Conservation (phyloP, 2,797 vertebrate genomes). For the Falco biarmicus region DNA sequence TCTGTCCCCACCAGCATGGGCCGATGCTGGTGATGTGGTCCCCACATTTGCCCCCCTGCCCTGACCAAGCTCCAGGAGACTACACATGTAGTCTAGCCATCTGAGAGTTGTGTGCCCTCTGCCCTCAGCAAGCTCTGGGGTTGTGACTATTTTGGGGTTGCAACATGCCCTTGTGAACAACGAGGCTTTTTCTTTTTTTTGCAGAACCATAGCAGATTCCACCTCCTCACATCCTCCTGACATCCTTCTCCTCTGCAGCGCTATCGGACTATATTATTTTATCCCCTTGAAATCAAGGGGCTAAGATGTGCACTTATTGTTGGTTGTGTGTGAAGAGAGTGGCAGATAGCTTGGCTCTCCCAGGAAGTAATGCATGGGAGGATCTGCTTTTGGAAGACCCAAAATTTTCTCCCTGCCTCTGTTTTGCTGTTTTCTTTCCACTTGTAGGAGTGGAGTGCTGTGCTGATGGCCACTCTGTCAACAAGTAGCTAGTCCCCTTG, state of each 20-base stretch:
- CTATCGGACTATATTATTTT: fast-evolving
- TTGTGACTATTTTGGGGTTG: background rate
- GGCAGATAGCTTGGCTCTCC: background rate
- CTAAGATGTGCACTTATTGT: fast-evolving
- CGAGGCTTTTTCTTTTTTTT: background rate
- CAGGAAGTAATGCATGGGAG: background rate
- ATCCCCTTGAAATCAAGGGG: background rate
- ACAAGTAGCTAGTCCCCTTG: background rate
- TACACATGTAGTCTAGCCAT: fast-evolving
- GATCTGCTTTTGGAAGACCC: background rate
- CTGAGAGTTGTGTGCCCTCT: background rate
- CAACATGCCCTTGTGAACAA: background rate
- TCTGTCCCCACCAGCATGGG: background rate
- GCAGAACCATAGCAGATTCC: background rate
- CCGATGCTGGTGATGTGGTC: background rate
- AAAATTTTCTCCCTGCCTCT: background rate
- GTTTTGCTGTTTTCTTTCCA: background rate
- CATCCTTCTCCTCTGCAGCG: background rate
- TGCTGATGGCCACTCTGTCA: background rate
- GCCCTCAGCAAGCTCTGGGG: background rate
- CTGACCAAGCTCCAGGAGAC: fast-evolving
- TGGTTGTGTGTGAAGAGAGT: background rate
- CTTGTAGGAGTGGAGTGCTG: constrained; percentile 23
- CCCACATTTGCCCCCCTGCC: background rate
- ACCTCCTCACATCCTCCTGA: background rate